Evolutionary conservation across 1,140 invertebrate genomes (phyloP).

Genomic region (Tetranychus urticae): DNA sequence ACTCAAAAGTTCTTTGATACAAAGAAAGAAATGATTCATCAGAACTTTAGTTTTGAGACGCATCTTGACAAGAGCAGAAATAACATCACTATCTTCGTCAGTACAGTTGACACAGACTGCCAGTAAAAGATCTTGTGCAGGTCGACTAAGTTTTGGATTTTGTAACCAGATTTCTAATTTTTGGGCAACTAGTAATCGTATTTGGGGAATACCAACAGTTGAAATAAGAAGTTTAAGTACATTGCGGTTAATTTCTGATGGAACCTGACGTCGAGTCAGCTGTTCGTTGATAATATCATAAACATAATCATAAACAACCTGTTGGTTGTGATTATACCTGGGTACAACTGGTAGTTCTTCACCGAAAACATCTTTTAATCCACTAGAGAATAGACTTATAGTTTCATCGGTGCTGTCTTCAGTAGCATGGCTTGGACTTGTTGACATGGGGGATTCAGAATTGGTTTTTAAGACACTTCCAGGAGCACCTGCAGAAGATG

Average conservation of each 20-base stretch:
- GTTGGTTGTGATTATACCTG: constrained; percentile 23
- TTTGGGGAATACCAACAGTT: constrained; percentile 59
- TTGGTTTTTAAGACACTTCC: background rate
- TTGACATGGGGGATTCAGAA: background rate
- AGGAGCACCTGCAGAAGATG: background rate
- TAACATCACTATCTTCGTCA: constrained; percentile 60
- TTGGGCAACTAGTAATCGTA: constrained; percentile 51
- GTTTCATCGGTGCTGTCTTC: constrained; percentile 11
- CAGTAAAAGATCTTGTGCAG: constrained; percentile 76
- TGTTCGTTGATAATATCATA: constrained; percentile 68
- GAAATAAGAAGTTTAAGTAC: constrained; percentile 59
- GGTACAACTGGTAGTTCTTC: constrained; percentile 13
- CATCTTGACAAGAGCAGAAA: constrained; percentile 68
- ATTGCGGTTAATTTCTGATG: constrained; percentile 62
- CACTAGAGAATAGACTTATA: constrained; percentile 3
- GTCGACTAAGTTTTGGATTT: constrained; percentile 71
- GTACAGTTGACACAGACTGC: constrained; percentile 74
- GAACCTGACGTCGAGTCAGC: constrained; percentile 50
- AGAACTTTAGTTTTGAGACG: constrained; percentile 76
- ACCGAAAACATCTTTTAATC: background rate
- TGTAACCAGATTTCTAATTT: constrained; percentile 80
- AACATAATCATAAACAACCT: constrained; percentile 52
- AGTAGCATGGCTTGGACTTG: background rate
- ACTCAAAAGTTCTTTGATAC: constrained; percentile 50
- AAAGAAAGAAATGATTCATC: constrained; percentile 60